Evolutionary conservation across 2,888 invertebrate genomes (phyloP).

Genomic region (Pseudoips prasinana): DNA sequence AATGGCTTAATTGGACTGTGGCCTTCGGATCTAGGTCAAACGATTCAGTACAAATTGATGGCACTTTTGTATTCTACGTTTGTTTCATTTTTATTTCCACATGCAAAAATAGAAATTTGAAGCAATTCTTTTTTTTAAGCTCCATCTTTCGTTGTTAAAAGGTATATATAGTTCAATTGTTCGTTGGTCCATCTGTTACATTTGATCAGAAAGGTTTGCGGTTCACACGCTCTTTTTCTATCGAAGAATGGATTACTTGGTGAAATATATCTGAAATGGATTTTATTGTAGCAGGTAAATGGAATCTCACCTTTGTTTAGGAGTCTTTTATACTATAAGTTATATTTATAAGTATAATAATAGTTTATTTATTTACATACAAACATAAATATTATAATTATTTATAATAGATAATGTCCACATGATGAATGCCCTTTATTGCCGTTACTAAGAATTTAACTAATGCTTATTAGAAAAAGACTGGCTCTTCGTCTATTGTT

Average conservation of each 20-base stretch:
- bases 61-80: conserved; percentile 60
- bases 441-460: no score
- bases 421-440: no score
- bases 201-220: conserved; percentile 12
- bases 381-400: no score
- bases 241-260: conserved; percentile 1
- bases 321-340: no score
- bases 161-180: conserved; percentile 14
- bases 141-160: conserved; percentile 8
- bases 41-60: conserved; percentile 74
- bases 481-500: no score
- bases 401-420: no score
- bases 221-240: conserved; percentile 8
- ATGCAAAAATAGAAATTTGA: conserved; percentile 19
- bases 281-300: no score
- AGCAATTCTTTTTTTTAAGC: conserved; percentile 12
- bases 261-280: no score
- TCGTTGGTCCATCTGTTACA: conserved; percentile 9
- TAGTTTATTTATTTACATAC: no score
- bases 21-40: conserved; percentile 76
- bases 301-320: no score
- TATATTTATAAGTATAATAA: no score
- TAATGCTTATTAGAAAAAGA: no score
- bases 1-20: conserved; percentile 79
- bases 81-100: conserved; percentile 54